phyloP scores from a whole-genome alignment of 2,888 invertebrate species.

The Ceriagrion tenellum region DNA sequence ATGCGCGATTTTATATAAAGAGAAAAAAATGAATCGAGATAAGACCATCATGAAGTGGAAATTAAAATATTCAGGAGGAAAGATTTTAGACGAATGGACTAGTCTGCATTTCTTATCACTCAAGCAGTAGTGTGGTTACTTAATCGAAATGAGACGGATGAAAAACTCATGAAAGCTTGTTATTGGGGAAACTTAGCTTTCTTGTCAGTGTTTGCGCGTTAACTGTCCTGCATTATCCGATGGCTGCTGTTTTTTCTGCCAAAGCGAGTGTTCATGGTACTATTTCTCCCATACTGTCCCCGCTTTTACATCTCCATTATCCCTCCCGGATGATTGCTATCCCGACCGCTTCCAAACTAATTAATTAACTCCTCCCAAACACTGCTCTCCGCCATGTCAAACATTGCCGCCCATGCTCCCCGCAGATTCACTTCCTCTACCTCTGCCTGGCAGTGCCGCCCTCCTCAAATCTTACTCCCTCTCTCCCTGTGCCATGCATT shows the following conservation, averaged over 20 bases:
- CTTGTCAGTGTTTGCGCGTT: not conserved
- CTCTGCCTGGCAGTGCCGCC: not conserved
- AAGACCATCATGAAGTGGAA: not conserved
- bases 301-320: conserved; percentile 31
- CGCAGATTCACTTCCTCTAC: conserved; percentile 20
- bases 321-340: conserved; percentile 11
- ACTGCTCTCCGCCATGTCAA: conserved; percentile 35
- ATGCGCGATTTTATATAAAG: too few relatives aligned
- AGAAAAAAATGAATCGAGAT: too few relatives aligned
- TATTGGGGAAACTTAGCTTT: not conserved
- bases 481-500: not conserved
- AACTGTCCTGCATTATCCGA: not conserved
- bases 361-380: conserved; percentile 36
- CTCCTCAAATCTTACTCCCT: not conserved
- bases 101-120: not conserved
- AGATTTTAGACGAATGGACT: not conserved
- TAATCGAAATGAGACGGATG: not conserved
- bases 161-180: not conserved
- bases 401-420: not conserved
- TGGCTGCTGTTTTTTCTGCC: not conserved
- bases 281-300: conserved; percentile 5
- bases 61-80: not conserved
- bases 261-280: not conserved
- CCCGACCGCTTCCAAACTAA: conserved; percentile 13
- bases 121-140: not conserved